Conservation (phyloP, 2,113 vertebrate species). For the Phalacrocorax aristotelis region DNA sequence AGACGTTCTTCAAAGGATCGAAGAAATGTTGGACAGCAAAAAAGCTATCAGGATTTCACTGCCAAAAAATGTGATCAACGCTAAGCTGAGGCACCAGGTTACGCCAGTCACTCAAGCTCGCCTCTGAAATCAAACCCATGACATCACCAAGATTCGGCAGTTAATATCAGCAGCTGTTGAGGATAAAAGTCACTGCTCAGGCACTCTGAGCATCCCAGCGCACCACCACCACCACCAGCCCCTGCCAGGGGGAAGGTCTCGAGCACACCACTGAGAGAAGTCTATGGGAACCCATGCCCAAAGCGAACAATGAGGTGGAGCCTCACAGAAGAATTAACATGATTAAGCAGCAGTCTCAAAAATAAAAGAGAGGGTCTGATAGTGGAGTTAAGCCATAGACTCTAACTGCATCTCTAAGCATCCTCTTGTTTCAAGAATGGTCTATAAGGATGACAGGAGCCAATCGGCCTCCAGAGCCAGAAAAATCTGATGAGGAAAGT, state of each 20-base stretch:
- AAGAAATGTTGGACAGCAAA: background rate
- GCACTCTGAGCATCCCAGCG: background rate
- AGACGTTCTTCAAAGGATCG: conserved; percentile 5
- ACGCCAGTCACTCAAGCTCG: background rate
- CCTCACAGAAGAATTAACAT: background rate
- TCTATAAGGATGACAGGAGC: background rate
- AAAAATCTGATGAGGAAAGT: background rate
- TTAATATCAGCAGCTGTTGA: conserved; percentile 56
- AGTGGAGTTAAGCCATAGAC: background rate
- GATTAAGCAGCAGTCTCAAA: background rate
- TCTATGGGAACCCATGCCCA: background rate
- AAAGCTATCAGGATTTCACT: background rate
- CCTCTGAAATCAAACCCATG: conserved; percentile 39
- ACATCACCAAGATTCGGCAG: background rate
- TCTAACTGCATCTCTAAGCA: background rate
- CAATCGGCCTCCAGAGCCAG: background rate
- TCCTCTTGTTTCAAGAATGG: background rate
- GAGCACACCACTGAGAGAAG: background rate
- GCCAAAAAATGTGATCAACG: conserved; percentile 30
- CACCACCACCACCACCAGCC: background rate
- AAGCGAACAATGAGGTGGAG: background rate
- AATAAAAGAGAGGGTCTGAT: background rate
- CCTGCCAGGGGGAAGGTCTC: background rate
- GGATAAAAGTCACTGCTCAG: conserved; percentile 46
- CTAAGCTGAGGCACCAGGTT: conserved; percentile 23